A percentile compares a stretch with the other conserved stretches of the same genome.
Evolutionary conservation across 2,113 vertebrate genomes (phyloP).

Genomic region (Glaucomys volans): DNA sequence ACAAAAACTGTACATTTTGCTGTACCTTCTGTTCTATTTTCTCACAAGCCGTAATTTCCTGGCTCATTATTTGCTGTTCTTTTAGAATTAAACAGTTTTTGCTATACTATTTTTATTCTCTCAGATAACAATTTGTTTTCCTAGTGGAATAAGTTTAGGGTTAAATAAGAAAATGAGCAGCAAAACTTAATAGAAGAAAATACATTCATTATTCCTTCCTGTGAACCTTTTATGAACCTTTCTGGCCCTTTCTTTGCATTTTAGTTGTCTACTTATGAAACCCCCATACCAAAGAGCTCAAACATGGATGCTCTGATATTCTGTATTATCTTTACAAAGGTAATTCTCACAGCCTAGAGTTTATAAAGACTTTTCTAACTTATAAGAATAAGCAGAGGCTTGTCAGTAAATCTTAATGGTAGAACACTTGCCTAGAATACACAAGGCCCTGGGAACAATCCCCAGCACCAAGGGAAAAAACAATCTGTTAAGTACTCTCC

Average conservation of each 20-base stretch:
- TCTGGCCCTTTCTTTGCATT: neutral
- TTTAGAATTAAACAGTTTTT: neutral
- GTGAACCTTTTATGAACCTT: neutral
- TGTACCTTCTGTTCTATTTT: no score
- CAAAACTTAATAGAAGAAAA: constrained; percentile 31
- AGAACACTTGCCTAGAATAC: no score
- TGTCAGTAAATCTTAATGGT: no score
- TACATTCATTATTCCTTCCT: neutral
- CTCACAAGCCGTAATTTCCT: no score
- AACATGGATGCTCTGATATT: constrained; percentile 28
- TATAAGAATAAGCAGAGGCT: neutral
- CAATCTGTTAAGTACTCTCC: no score
- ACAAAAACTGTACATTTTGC: no score
- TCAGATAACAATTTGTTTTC: neutral
- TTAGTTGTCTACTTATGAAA: neutral
- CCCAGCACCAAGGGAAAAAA: no score
- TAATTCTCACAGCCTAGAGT: neutral
- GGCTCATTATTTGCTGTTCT: neutral
- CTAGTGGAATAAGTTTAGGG: neutral
- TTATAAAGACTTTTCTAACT: neutral
- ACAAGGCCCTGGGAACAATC: no score
- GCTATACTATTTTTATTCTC: neutral
- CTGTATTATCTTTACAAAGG: neutral
- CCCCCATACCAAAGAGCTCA: neutral
- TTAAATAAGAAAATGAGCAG: neutral